Evolutionary conservation across 92 coral and sea anemone species (phyloP).

Genomic region (Epizoanthus ramosus): DNA sequence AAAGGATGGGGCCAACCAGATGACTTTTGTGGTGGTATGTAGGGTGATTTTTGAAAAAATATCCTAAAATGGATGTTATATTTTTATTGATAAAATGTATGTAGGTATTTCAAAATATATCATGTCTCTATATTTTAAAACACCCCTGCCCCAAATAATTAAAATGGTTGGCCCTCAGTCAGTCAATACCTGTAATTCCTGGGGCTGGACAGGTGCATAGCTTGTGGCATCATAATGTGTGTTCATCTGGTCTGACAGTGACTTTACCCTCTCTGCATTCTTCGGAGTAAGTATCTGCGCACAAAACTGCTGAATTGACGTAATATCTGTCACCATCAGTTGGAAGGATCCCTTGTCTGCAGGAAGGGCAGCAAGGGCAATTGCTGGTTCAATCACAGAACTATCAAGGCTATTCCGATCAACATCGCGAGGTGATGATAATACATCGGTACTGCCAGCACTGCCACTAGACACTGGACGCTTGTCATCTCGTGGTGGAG

Average conservation of each 20-base stretch:
- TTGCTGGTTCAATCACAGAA: conserved; percentile 41
- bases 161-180: not conserved
- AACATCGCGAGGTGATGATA: not conserved
- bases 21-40: no score
- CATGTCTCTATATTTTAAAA: no score
- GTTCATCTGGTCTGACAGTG: conserved; percentile 63
- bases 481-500: conserved; percentile 10
- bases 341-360: conserved; percentile 28
- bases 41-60: no score
- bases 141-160: no score
- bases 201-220: conserved; percentile 32
- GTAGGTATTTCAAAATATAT: no score
- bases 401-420: not conserved
- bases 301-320: conserved; percentile 44
- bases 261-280: conserved; percentile 36
- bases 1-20: no score
- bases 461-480: not conserved
- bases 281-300: conserved; percentile 47
- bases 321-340: conserved; percentile 48
- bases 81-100: no score
- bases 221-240: conserved; percentile 41
- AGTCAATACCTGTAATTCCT: conserved; percentile 14
- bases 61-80: no score
- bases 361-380: conserved; percentile 45
- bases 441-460: not conserved